phyloP scores from a whole-genome alignment of 2,797 vertebrate genomes.

The Tapirus indicus region DNA sequence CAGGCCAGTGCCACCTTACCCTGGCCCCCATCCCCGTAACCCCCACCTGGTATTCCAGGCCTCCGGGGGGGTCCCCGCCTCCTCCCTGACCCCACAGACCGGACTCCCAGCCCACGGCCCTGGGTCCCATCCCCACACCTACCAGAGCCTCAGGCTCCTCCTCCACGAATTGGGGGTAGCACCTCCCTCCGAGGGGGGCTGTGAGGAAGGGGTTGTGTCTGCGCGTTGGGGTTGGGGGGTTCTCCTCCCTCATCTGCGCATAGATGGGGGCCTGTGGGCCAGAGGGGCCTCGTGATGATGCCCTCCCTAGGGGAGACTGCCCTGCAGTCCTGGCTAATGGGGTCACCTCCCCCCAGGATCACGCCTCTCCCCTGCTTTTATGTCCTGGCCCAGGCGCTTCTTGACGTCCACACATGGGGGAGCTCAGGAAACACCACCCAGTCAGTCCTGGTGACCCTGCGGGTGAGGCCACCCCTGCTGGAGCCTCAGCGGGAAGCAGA shows the following conservation, averaged over 20 bases:
- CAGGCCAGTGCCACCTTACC: no score
- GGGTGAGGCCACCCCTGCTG: neutral
- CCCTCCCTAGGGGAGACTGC: rapidly evolving
- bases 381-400: neutral
- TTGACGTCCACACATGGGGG: rapidly evolving
- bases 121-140: neutral
- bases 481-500: neutral
- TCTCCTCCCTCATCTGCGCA: neutral
- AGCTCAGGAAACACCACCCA: neutral
- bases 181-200: neutral
- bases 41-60: rapidly evolving
- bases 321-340: neutral
- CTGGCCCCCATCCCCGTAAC: rapidly evolving
- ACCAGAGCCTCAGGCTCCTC: neutral
- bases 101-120: neutral
- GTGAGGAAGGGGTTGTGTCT: neutral
- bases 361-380: neutral
- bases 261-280: neutral
- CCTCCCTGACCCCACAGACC: neutral
- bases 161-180: neutral
- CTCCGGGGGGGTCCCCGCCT: neutral
- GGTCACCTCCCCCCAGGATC: neutral
- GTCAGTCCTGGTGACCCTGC: neutral
- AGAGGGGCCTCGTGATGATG: rapidly evolving
- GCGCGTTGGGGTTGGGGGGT: rapidly evolving